Base-by-base conservation (phyloP, 2,797 vertebrate genomes). In the Lepilemur ruficaudatus region DNA sequence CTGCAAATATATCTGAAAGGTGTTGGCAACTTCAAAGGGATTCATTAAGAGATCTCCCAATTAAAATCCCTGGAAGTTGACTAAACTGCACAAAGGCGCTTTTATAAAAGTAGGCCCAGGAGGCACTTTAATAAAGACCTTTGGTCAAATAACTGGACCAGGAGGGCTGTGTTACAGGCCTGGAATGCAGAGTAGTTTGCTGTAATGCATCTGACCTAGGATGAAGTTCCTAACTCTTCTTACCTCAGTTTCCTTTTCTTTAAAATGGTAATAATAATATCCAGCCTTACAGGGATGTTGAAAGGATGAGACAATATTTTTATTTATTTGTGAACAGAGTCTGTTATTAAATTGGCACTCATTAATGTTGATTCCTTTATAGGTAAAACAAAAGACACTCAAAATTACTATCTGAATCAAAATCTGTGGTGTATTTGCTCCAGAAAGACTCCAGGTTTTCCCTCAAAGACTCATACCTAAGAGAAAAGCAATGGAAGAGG, bases 31-130 rank as follows among this genome's bases (percentile, higher is more conserved):
- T 86, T 96, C 85, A 84, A 80, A 92, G 83, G 90, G 18, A 61
- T 79, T 96, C 84, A 88, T 90, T 85, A 81, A 61, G 85, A 63
- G 57, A 93, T 75, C 32, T 76, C 35, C 43, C 81, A 72, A 93
- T 73, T 89, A 81, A 92, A 96, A 81, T 28, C 30, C 46, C 80
- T 80, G 70, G 63, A 81, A 63, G 52, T 93, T 96, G 85, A 96
- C 95, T 93, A 91, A 95, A 76, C 32, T 48, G 76, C 69, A 61
- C 12, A 87, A 84, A 87, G 65, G 57, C 57, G 23, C 79, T 95
- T 87, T 92, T 70, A 81, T 43, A 73, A 87, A 90, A 70, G 46
- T 30, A 63, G 32, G 23, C 22, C 59, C 43, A 63, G 65, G 25
- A 88, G 38, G 28, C 67, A 69, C 93, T 89, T 93, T 80, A 65